Percentiles rank a stretch among this genome's conserved stretches.
These are phyloP conservation scores for Natrix natrix DNA, from an alignment of 2,797 vertebrate genomes.

Conservation along the genomic window DNA sequence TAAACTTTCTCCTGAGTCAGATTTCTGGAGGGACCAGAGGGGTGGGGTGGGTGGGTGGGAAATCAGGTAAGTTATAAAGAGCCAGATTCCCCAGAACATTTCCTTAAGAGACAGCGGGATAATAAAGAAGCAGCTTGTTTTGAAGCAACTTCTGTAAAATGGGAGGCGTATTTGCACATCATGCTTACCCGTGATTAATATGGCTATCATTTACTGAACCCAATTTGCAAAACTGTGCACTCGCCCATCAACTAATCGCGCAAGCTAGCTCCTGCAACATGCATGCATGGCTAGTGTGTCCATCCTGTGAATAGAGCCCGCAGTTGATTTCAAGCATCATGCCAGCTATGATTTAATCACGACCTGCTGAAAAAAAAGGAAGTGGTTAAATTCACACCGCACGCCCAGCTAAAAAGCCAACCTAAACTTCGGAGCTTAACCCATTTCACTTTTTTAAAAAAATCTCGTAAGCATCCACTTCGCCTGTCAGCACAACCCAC, in stretches of 20 bases:
- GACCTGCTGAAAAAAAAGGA: not conserved
- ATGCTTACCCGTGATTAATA: not conserved
- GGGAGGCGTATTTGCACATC: not conserved
- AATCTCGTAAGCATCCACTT: not conserved
- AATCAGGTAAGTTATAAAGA: not conserved
- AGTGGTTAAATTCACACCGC: not conserved
- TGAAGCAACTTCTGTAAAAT: not conserved
- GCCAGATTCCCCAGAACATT: not conserved
- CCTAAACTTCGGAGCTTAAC: not conserved
- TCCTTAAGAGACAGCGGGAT: not conserved
- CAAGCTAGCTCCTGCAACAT: not conserved
- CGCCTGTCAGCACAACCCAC: not conserved
- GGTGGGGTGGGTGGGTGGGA: rapidly evolving
- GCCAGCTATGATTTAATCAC: not conserved
- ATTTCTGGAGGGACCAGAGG: not conserved
- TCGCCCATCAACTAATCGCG: not conserved
- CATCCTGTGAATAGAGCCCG: not conserved
- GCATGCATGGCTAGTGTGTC: not conserved
- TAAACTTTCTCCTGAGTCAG: not conserved
- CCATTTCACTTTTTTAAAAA: not conserved
- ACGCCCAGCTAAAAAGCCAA: not conserved
- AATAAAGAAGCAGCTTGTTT: not conserved
- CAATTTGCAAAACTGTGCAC: not conserved
- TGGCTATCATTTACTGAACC: not conserved
- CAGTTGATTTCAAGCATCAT: not conserved